A percentile compares a stretch with the other conserved stretches of the same genome.
phyloP scores from a whole-genome alignment of 2,113 vertebrate genomes.

The Colossoma macropomum region DNA sequence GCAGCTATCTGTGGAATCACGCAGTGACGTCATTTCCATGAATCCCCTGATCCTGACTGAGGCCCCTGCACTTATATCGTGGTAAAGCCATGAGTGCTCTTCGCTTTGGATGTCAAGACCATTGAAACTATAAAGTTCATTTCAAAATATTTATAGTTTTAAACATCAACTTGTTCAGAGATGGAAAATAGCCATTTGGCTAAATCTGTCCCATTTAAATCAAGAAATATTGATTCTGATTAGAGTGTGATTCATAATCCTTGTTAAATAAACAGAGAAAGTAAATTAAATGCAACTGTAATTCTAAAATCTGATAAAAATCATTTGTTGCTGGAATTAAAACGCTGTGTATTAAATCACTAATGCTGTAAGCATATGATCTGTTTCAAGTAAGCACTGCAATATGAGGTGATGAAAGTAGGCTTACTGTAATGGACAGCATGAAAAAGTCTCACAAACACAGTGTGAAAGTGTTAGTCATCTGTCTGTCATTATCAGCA shows the following conservation, averaged over 20 bases:
- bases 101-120: background rate
- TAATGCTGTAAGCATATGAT: too few species aligned
- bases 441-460: background rate
- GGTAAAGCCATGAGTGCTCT: background rate
- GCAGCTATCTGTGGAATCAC: conserved; percentile 57
- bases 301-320: background rate
- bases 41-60: background rate
- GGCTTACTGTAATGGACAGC: too few species aligned
- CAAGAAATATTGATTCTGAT: background rate
- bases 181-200: too few species aligned
- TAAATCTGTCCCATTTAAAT: background rate
- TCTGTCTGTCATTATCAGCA: background rate
- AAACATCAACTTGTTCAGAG: too few species aligned
- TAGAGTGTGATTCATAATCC: background rate
- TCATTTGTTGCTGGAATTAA: too few species aligned
- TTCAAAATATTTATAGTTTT: too few species aligned
- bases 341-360: too few species aligned
- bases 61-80: background rate
- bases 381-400: too few species aligned
- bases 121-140: too few species aligned
- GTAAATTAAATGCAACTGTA: too few species aligned
- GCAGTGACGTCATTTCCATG: background rate
- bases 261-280: background rate
- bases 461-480: background rate
- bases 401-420: too few species aligned